Evolutionary conservation across 1,140 invertebrate species (phyloP), one percentile per base, ranked within the genome.

Genomic region (Brachionus manjavacas): DNA sequence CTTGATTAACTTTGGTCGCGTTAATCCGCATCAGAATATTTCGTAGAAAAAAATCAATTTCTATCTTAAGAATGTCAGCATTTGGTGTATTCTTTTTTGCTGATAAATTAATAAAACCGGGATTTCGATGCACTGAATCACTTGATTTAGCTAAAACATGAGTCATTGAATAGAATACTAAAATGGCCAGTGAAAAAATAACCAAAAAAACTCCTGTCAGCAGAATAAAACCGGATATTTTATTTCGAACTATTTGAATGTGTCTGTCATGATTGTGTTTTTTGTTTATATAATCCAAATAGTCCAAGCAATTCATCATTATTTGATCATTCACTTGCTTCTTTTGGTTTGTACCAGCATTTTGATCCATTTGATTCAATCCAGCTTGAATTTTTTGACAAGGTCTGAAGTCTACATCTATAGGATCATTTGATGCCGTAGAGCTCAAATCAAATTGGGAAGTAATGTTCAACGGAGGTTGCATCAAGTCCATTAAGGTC

Each of bases 251-350:
- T 25, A 28, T 49, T 49, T 76, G 72, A 12, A 76, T 76, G 8
- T 49, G 72, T n/a, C 72, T 76, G 23, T 76, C 72, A 76, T 46
- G 72, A 4, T 43, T 49, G 25, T 76, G 72, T 20, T 76, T 76
- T 25, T 76, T 76, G n/a, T 76, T 76, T 28, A 76, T 49, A 46
- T 76, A 76, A 49, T 76, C 72, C 20, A 76, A 76, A 76, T 76
- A 76, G n/a, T 46, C 72, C 43, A 76, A 43, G n/a, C 72, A 76
- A 76, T 43, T 76, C 12, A 43, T 76, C 72, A 76, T 52, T 49
- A 76, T 76, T 76, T 76, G 72, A 25, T 76, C 72, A 28, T 76
- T 76, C 7, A 76, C n/a, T 28, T 49, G 72, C 14, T 49, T 76
- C 28, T 76, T 76, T 25, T 76, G 41, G 7, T 31, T 25, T 12